These are phyloP conservation scores for Nymphalis io DNA, from an alignment of 1,140 invertebrate genomes.

Conservation along the genomic window DNA sequence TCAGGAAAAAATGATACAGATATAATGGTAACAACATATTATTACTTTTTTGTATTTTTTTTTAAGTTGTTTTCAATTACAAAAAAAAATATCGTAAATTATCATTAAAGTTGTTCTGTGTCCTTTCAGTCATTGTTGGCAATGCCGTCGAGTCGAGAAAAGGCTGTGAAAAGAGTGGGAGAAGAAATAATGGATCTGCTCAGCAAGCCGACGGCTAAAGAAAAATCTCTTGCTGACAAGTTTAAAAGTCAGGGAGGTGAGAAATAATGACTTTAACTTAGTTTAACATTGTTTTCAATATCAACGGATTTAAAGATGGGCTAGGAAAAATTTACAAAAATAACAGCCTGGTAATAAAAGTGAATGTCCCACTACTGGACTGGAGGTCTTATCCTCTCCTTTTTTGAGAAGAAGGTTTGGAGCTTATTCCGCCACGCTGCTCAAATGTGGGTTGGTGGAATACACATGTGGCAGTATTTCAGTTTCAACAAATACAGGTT, in stretches of 20 bases:
- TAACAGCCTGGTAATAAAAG: no score
- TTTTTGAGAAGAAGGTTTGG: no score
- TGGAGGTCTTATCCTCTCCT: no score
- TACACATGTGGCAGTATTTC: no score
- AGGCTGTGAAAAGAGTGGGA: slow-evolving; percentile 96
- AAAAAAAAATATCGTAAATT: not conserved
- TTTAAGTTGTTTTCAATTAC: slow-evolving; percentile 14
- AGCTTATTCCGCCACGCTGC: no score
- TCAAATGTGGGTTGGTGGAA: no score
- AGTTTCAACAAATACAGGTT: no score
- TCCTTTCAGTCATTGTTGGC: slow-evolving; percentile 89
- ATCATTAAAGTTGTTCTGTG: not conserved
- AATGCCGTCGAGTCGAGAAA: slow-evolving; percentile 96
- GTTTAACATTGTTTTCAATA: not conserved
- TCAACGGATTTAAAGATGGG: not conserved
- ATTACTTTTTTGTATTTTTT: slow-evolving; percentile 30
- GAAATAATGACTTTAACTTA: slow-evolving; percentile 1
- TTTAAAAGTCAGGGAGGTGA: slow-evolving; percentile 96
- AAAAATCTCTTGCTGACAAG: slow-evolving; percentile 94
- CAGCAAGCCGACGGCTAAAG: slow-evolving; percentile 97
- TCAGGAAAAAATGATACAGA: slow-evolving; percentile 81
- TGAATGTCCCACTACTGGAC: no score
- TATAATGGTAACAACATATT: slow-evolving; percentile 82
- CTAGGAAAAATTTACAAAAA: no score
- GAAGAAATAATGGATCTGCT: slow-evolving; percentile 97